Percentiles rank a stretch among this genome's conserved stretches.
Conservation (phyloP, 2,888 invertebrate species). For the Sesia apiformis region DNA sequence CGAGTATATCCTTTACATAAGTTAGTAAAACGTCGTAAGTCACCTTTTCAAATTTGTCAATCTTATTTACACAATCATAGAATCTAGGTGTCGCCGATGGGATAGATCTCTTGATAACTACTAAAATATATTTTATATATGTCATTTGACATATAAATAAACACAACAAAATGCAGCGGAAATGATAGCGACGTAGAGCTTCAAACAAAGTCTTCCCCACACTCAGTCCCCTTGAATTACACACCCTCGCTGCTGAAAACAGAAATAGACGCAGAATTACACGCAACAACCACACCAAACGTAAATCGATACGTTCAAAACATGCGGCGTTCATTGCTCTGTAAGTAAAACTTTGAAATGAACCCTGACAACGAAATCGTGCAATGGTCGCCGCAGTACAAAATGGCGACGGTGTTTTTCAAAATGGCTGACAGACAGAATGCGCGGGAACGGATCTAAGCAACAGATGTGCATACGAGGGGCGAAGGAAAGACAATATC, state of each 20-base stretch:
- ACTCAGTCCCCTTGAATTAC: slow-evolving; percentile 8
- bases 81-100: too few species aligned
- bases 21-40: too few species aligned
- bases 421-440: background rate
- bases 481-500: slow-evolving; percentile 59
- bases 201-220: slow-evolving; percentile 2
- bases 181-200: background rate
- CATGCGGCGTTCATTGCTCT: background rate
- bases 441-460: background rate
- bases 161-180: background rate
- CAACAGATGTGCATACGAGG: slow-evolving; percentile 48
- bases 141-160: too few species aligned
- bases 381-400: background rate
- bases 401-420: background rate
- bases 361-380: too few species aligned
- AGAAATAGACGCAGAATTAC: slow-evolving; percentile 19
- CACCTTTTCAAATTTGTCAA: too few species aligned
- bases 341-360: background rate
- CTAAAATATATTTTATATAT: too few species aligned
- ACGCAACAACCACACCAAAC: background rate
- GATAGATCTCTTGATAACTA: too few species aligned
- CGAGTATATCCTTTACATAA: too few species aligned
- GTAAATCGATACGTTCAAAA: background rate
- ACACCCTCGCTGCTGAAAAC: slow-evolving; percentile 18
- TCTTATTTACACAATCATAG: too few species aligned